Evolutionary conservation across 2,888 invertebrate genomes (phyloP).

Genomic region (Gandaritis pyraliata): DNA sequence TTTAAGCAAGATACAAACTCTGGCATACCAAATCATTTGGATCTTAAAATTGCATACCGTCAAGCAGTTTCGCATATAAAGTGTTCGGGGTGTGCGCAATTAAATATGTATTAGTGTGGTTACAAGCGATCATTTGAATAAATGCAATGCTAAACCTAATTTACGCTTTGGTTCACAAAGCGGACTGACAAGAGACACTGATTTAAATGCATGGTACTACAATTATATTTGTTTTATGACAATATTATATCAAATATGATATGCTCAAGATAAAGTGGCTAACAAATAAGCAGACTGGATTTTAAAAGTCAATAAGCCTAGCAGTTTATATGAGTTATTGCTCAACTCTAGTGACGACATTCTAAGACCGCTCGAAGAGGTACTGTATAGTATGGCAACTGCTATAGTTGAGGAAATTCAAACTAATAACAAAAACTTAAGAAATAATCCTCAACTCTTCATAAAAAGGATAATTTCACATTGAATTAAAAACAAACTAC

Average conservation of each 20-base stretch:
- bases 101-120: constrained; percentile 78
- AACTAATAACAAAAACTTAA: neutral
- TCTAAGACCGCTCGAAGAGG: neutral
- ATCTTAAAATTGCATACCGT: constrained; percentile 44
- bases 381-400: neutral
- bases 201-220: constrained; percentile 11
- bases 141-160: constrained; percentile 43
- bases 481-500: constrained; percentile 23
- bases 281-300: neutral
- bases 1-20: constrained; percentile 8
- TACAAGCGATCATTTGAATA: constrained; percentile 48
- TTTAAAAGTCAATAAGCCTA: neutral
- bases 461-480: constrained; percentile 20
- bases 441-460: neutral
- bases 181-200: constrained; percentile 29
- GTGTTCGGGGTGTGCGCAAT: constrained; percentile 69
- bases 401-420: neutral
- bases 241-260: constrained; percentile 4
- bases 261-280: neutral
- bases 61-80: constrained; percentile 60
- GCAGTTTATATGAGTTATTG: neutral
- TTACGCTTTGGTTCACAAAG: constrained; percentile 38
- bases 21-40: constrained; percentile 22
- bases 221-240: constrained; percentile 10
- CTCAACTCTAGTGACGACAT: neutral